Percentiles rank a stretch among this genome's conserved stretches.
Evolutionary conservation across 2,797 vertebrate genomes (phyloP).

Genomic region (Sebastes miniatus): DNA sequence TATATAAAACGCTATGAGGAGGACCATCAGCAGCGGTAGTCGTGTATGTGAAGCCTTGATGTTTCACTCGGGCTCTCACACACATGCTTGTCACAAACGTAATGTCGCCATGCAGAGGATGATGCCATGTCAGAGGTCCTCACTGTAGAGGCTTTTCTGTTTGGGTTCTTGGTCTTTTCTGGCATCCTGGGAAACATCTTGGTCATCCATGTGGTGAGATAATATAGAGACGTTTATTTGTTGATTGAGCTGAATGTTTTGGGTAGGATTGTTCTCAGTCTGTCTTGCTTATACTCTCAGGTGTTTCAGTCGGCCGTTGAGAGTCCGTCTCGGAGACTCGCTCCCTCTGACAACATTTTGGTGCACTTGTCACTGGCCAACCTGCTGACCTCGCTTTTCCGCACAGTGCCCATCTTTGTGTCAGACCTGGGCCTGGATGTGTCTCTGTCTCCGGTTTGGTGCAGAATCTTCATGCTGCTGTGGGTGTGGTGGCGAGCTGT

Average conservation of each 20-base stretch:
- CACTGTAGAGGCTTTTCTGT: constrained; percentile 78
- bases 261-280: background rate
- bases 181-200: constrained; percentile 85
- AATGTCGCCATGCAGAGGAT: constrained; percentile 27
- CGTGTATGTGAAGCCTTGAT: background rate
- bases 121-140: constrained; percentile 77
- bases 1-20: constrained; percentile 47
- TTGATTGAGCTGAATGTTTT: background rate
- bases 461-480: constrained; percentile 84
- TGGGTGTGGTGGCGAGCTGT: constrained; percentile 87
- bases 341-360: constrained; percentile 82
- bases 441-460: constrained; percentile 76
- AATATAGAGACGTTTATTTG: background rate
- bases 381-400: constrained; percentile 82
- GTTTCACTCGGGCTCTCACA: background rate
- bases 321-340: constrained; percentile 63
- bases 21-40: background rate
- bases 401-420: constrained; percentile 84
- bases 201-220: constrained; percentile 84
- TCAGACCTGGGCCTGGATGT: constrained; percentile 82
- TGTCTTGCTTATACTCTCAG: constrained; percentile 50
- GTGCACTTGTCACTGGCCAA: constrained; percentile 83
- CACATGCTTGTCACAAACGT: constrained; percentile 2
- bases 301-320: constrained; percentile 74
- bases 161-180: constrained; percentile 81